phyloP scores from a whole-genome alignment of 2,113 vertebrate genomes.

The Melanostigma gelatinosum region DNA sequence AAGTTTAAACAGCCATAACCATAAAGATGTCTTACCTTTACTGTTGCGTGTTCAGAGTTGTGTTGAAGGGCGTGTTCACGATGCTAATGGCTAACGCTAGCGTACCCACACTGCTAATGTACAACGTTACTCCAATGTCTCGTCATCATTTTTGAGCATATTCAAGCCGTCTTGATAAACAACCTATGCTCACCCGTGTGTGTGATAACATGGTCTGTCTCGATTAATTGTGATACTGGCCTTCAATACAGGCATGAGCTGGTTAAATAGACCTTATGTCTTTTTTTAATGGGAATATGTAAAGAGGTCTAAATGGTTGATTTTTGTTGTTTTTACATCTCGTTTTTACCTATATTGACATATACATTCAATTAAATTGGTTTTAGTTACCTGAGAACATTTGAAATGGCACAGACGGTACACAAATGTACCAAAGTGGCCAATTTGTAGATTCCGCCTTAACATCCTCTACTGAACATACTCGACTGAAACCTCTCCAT shows the following conservation, averaged over 20 bases:
- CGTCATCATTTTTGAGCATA: background rate
- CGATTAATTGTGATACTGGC: no score
- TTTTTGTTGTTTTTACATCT: no score
- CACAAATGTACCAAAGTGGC: background rate
- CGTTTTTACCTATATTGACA: background rate
- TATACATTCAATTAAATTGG: background rate
- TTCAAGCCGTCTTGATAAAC: background rate
- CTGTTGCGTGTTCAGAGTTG: background rate
- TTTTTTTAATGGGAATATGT: no score
- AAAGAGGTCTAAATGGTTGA: background rate
- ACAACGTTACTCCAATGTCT: background rate
- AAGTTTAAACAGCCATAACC: background rate
- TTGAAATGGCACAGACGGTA: background rate
- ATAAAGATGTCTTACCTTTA: background rate
- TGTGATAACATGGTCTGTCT: no score
- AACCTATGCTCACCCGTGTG: no score
- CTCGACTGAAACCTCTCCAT: background rate
- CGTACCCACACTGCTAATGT: background rate
- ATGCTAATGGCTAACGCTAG: background rate
- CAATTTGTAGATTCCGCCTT: background rate
- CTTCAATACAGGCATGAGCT: no score
- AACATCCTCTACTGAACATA: background rate
- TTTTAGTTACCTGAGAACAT: background rate
- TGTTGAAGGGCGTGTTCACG: background rate
- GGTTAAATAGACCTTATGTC: no score